These are phyloP conservation scores for Nipponia nippon DNA, from an alignment of 2,113 vertebrate species.

Conservation along the genomic window DNA sequence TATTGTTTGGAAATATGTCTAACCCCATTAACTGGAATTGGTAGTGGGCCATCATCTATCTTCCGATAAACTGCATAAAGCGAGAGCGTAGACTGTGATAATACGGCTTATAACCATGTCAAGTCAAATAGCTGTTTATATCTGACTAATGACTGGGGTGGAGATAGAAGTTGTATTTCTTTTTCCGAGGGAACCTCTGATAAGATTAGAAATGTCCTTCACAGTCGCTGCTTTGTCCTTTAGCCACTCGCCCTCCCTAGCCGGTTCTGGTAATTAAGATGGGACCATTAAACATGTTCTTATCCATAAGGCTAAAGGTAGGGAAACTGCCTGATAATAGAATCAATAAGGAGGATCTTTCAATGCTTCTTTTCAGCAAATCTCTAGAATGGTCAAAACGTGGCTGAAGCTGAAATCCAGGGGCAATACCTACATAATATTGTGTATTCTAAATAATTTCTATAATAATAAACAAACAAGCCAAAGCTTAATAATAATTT, in stretches of 20 bases:
- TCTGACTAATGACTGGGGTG: slow-evolving; percentile 20
- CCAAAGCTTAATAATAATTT: background rate
- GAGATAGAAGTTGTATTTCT: background rate
- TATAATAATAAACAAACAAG: background rate
- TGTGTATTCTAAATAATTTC: background rate
- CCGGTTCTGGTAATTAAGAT: slow-evolving; percentile 3
- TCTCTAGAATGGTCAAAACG: background rate
- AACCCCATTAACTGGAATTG: background rate
- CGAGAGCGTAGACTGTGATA: background rate
- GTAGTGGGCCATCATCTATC: slow-evolving; percentile 8
- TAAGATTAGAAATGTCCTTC: slow-evolving; percentile 28
- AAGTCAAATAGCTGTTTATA: background rate
- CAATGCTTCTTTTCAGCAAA: background rate
- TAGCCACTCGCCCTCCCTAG: background rate
- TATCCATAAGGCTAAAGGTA: background rate
- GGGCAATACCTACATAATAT: background rate
- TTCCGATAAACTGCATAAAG: background rate
- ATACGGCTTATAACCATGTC: background rate
- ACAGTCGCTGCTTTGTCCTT: background rate
- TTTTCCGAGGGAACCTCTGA: background rate
- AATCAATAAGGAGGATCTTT: background rate
- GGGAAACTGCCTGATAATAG: background rate
- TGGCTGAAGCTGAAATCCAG: background rate
- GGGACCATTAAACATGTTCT: background rate
- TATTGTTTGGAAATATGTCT: background rate